Conservation (phyloP, 1,140 invertebrate species). For the Antheraea pernyi region DNA sequence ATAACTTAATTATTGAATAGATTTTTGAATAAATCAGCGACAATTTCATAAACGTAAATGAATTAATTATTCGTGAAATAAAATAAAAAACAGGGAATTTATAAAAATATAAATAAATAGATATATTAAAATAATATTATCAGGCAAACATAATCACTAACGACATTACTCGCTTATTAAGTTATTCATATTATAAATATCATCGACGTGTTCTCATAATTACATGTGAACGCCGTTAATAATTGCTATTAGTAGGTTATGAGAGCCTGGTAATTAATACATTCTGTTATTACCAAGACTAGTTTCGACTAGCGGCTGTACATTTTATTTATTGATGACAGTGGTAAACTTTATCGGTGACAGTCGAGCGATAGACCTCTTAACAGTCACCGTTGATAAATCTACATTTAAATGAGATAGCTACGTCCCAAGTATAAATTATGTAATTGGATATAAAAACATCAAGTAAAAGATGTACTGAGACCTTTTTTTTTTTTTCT, state of each 20-base stretch:
- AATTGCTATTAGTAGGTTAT: constrained; percentile 16
- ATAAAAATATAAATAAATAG: background rate
- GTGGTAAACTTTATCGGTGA: background rate
- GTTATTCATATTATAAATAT: background rate
- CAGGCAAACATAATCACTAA: background rate
- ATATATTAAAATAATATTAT: background rate
- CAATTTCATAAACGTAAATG: too few species aligned
- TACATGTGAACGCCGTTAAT: constrained; percentile 13
- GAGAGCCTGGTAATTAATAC: constrained; percentile 20
- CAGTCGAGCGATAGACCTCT: background rate
- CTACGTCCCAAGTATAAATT: too few species aligned
- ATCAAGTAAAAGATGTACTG: too few species aligned
- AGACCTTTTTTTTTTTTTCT: too few species aligned
- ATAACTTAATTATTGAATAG: too few species aligned
- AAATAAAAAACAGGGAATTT: background rate
- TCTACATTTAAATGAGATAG: too few species aligned
- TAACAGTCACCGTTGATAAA: too few species aligned
- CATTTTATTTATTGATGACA: background rate
- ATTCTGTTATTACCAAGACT: background rate
- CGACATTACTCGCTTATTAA: background rate
- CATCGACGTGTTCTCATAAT: constrained; percentile 10
- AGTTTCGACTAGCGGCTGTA: background rate
- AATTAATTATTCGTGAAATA: too few species aligned
- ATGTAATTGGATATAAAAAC: too few species aligned
- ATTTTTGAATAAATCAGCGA: too few species aligned